Conservation (phyloP, 23 tunicate genomes). For the Halocynthia roretzi region DNA sequence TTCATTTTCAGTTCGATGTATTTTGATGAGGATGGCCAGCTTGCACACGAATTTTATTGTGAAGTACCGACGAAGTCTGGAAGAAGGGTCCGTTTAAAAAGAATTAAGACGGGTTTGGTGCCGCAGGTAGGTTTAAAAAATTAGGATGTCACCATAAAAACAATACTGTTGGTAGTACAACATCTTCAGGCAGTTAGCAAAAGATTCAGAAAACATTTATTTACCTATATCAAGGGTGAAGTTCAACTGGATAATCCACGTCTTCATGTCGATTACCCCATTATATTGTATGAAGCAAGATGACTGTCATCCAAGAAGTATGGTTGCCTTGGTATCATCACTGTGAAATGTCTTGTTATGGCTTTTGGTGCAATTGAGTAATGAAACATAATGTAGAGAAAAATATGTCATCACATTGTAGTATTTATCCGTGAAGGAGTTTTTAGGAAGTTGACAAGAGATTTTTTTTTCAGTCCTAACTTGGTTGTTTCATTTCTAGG, state of each 20-base stretch:
- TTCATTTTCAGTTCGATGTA: conserved; percentile 59
- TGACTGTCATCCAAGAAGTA: neutral
- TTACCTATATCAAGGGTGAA: conserved; percentile 45
- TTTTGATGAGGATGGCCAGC: conserved; percentile 95
- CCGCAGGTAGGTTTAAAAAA: conserved; percentile 15
- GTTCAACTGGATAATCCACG: conserved; percentile 60
- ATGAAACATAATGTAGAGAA: too few relatives aligned
- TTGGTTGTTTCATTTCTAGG: too few relatives aligned
- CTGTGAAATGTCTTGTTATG: too few relatives aligned
- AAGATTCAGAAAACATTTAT: neutral
- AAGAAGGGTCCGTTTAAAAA: neutral
- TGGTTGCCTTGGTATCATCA: too few relatives aligned
- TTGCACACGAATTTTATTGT: conserved; percentile 89
- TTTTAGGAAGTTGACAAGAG: too few relatives aligned
- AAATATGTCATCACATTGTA: too few relatives aligned
- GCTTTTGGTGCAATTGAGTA: too few relatives aligned
- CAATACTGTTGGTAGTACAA: too few relatives aligned
- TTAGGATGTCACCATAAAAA: too few relatives aligned
- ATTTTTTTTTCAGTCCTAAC: too few relatives aligned
- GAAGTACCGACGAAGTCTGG: conserved; percentile 35
- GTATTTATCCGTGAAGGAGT: too few relatives aligned
- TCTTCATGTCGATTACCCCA: conserved; percentile 61
- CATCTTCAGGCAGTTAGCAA: too few relatives aligned
- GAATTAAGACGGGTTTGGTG: conserved; percentile 18
- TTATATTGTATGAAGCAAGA: conserved; percentile 77